Evolutionary conservation across 1,140 invertebrate species (phyloP).

Genomic region (Coboldia fuscipes): DNA sequence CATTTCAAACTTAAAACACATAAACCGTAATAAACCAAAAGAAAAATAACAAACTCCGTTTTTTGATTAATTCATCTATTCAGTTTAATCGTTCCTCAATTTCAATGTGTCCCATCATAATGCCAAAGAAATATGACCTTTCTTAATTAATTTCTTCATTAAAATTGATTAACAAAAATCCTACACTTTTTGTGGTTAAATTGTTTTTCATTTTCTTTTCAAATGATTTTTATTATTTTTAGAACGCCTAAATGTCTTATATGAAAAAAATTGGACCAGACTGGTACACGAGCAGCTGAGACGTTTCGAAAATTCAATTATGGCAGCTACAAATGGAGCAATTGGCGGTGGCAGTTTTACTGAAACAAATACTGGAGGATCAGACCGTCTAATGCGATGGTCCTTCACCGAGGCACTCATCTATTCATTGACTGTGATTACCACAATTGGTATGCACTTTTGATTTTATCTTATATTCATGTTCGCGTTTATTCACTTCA

Average conservation of each 20-base stretch:
- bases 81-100: too few relatives aligned
- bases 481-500: neutral
- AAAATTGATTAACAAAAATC: too few relatives aligned
- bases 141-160: too few relatives aligned
- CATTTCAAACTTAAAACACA: too few relatives aligned
- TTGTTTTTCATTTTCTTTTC: too few relatives aligned
- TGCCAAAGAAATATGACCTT: too few relatives aligned
- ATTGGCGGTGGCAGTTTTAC: conserved; percentile 4
- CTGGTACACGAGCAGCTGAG: conserved; percentile 49
- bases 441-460: conserved; percentile 44
- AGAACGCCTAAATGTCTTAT: conserved; percentile 61
- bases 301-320: conserved; percentile 53
- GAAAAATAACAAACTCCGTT: too few relatives aligned
- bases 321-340: conserved; percentile 38
- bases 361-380: conserved; percentile 4
- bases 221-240: conserved; percentile 21
- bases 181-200: too few relatives aligned
- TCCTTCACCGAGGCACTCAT: conserved; percentile 55
- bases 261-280: conserved; percentile 61
- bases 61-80: too few relatives aligned
- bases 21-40: too few relatives aligned
- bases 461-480: neutral
- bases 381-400: conserved; percentile 31
- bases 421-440: conserved; percentile 65
- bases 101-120: too few relatives aligned